Percentiles rank a stretch among this genome's conserved stretches.
Conservation (phyloP, 2,113 vertebrate species). For the Muntiacus reevesi region DNA sequence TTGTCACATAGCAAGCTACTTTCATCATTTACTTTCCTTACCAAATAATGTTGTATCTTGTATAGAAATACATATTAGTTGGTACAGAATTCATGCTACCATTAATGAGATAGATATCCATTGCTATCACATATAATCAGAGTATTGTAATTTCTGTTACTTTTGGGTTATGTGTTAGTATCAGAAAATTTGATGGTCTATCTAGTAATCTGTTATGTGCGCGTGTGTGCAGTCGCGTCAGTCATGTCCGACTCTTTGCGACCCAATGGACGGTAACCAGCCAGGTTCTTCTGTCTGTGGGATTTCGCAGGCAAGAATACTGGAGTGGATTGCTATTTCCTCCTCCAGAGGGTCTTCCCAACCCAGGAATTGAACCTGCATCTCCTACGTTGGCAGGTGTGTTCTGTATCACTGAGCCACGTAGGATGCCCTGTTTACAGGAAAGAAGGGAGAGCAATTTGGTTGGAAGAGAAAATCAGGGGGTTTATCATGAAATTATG, state of each 20-base stretch:
- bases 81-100: constrained; percentile 57
- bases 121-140: constrained; percentile 62
- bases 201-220: not conserved
- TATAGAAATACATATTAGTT: constrained; percentile 61
- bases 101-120: constrained; percentile 51
- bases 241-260: accelerated
- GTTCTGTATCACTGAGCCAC: too few relatives aligned
- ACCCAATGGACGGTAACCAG: not conserved
- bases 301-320: not conserved
- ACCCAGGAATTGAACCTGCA: too few relatives aligned
- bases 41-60: constrained; percentile 66
- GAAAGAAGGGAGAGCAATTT: not conserved
- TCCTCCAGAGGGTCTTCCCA: too few relatives aligned
- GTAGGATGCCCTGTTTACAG: not conserved
- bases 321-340: not conserved
- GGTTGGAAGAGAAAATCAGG: not conserved
- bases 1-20: constrained; percentile 72
- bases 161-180: not conserved
- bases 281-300: not conserved
- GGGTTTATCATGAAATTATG: not conserved
- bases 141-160: constrained; percentile 51
- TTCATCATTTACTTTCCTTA: constrained; percentile 78
- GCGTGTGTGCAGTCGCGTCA: accelerated
- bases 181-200: not conserved
- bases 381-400: too few relatives aligned